Evolutionary conservation across 1,140 invertebrate species (phyloP).

Genomic region (Penaeus chinensis): DNA sequence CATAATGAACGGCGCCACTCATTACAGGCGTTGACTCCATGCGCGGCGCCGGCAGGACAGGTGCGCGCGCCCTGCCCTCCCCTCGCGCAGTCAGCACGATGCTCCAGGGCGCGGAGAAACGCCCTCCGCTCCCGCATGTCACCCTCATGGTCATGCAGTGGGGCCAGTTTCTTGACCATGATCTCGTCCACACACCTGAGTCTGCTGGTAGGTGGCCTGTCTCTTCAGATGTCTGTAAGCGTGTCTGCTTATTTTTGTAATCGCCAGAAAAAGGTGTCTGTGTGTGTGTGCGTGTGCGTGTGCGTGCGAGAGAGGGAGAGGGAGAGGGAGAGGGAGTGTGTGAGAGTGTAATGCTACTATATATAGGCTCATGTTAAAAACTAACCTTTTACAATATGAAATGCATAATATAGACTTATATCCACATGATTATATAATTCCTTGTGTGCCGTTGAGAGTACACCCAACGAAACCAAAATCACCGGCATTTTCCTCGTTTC

Average conservation of each 20-base stretch:
- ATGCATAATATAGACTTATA: too few species aligned
- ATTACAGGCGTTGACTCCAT: slow-evolving; percentile 38
- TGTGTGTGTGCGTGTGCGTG: too few species aligned
- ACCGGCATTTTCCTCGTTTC: background rate
- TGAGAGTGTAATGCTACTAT: too few species aligned
- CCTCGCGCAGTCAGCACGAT: slow-evolving; percentile 4
- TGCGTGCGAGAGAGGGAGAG: too few species aligned
- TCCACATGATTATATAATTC: too few species aligned
- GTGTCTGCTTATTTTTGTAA: background rate
- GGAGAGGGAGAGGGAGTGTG: too few species aligned
- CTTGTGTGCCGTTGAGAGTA: too few species aligned
- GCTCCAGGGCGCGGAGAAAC: background rate
- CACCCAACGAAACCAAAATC: background rate
- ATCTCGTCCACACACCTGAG: slow-evolving; percentile 39
- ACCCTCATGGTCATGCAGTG: slow-evolving; percentile 42
- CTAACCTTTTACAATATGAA: too few species aligned
- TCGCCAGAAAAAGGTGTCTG: too few species aligned
- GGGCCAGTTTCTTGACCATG: slow-evolving; percentile 47
- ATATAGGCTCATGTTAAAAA: too few species aligned
- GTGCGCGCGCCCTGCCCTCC: background rate
- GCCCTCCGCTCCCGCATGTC: background rate
- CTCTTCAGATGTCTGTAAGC: background rate
- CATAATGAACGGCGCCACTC: background rate
- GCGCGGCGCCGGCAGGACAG: slow-evolving; percentile 13
- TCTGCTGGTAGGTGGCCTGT: slow-evolving; percentile 13